A percentile compares a stretch with the other conserved stretches of the same genome.
Evolutionary conservation across 2,113 vertebrate genomes (phyloP).

Genomic region (Pelmatolapia mariae): DNA sequence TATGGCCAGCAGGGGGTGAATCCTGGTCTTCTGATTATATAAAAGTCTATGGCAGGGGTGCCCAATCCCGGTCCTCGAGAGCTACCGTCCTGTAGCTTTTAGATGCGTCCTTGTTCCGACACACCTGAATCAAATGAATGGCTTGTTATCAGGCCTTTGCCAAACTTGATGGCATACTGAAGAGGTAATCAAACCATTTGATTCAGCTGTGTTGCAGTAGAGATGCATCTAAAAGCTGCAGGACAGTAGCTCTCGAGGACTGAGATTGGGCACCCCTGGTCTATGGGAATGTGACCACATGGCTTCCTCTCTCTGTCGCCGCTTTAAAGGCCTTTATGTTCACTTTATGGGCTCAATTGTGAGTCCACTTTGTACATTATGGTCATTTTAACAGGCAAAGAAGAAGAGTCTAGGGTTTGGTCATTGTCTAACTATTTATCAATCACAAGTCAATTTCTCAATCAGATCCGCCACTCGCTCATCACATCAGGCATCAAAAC

Average conservation of each 20-base stretch:
- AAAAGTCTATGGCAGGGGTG: background rate
- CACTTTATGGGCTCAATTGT: background rate
- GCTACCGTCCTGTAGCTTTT: background rate
- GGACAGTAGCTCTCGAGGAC: background rate
- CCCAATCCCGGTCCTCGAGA: background rate
- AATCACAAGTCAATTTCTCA: background rate
- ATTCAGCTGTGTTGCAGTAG: background rate
- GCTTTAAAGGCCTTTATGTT: background rate
- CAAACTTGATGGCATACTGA: background rate
- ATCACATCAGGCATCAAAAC: background rate
- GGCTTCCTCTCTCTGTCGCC: background rate
- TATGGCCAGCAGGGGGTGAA: background rate
- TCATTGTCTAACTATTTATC: background rate
- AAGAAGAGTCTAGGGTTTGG: background rate
- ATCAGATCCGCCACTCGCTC: background rate
- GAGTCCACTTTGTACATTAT: background rate
- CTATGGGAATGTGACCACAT: background rate
- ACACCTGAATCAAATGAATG: background rate
- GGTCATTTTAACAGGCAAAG: background rate
- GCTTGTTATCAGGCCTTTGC: background rate
- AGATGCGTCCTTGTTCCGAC: background rate
- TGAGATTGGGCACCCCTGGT: background rate
- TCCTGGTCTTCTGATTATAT: background rate
- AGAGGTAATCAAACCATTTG: background rate
- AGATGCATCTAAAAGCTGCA: background rate